Base-by-base conservation (phyloP, 2,113 vertebrate species). In the Phalacrocorax carbo region DNA sequence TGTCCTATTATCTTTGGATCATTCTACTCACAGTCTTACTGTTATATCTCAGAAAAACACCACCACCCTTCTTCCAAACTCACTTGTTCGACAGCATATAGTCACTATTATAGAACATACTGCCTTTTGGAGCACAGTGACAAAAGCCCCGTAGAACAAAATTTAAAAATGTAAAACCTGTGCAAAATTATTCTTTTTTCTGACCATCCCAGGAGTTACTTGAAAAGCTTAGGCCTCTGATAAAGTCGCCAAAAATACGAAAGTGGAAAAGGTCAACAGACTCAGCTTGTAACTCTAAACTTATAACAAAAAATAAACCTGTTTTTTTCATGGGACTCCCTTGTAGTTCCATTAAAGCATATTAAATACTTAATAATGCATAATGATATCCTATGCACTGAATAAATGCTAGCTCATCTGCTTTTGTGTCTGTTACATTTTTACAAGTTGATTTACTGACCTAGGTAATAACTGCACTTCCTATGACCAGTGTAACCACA, bases 101-200 rank as follows among this genome's bases (percentile, higher is more conserved):
- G 7, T 40, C 17, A n/a, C 6, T 71, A 14, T 32, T 62, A 66
- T 4, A 70, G 55, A 82, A 60, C 15, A 58, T n/a, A 34, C 4
- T 38, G 3, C 18, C 7, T 89, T 65, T 70, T 36, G 25, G 9
- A 69, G 6, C 15, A 4, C 11, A 71, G 21, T 34, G 15, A 58
- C 78, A 77, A 89, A 86, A 54, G 6, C 1, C 3, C 1, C 22
- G 2, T 55, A 0, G 2, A 84, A 62, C 1, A 81, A 27, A 55
- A 49, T 14, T 48, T 9, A 1, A 70, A 93, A 90, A 55, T 7
- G 5, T 42, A n/a, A 69, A 76, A 29, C 2, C 8, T 36, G 9
- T 51, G 48, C 2, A 68, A 73, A 69, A 36, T 51, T 46, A 21
- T 62, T 66, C 9, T 49, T 30, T 52, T 58, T 82, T 94, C 7